These are phyloP conservation scores for Teleogryllus oceanicus DNA, from an alignment of 2,888 invertebrate species.

Conservation along the genomic window DNA sequence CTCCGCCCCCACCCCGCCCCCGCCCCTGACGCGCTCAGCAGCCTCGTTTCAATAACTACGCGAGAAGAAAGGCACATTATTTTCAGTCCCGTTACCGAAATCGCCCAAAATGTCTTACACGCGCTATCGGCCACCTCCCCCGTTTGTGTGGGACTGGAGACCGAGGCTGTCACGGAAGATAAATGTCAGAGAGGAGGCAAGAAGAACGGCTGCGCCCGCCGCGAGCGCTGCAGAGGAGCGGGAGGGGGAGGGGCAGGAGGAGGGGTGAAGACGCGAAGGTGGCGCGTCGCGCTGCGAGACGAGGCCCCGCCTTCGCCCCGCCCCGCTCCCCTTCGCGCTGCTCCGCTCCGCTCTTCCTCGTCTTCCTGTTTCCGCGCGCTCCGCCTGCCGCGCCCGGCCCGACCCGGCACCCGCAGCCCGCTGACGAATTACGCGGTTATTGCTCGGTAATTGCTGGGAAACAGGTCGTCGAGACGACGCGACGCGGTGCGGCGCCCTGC, in stretches of 20 bases:
- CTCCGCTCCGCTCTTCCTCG: neutral
- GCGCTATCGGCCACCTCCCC: neutral
- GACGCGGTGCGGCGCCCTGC: neutral
- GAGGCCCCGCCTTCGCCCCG: neutral
- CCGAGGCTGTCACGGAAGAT: slow-evolving; percentile 5
- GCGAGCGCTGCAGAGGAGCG: neutral
- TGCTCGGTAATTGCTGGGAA: slow-evolving; percentile 2
- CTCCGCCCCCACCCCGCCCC: too few species aligned
- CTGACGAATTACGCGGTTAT: slow-evolving; percentile 10
- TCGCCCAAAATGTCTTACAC: neutral
- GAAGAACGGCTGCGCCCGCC: neutral
- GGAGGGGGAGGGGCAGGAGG: neutral
- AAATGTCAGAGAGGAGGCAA: neutral
- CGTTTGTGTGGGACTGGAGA: neutral
- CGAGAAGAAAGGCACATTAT: neutral
- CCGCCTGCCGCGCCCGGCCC: neutral
- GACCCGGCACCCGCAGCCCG: neutral
- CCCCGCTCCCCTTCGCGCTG: neutral
- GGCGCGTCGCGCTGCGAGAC: neutral
- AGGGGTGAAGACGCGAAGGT: neutral
- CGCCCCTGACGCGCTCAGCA: too few species aligned
- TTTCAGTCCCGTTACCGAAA: neutral
- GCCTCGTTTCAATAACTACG: neutral
- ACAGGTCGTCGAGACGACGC: neutral
- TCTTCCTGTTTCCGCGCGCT: neutral